phyloP scores from a whole-genome alignment of 2,797 vertebrate species.

The Chelidonichthys spinosus region DNA sequence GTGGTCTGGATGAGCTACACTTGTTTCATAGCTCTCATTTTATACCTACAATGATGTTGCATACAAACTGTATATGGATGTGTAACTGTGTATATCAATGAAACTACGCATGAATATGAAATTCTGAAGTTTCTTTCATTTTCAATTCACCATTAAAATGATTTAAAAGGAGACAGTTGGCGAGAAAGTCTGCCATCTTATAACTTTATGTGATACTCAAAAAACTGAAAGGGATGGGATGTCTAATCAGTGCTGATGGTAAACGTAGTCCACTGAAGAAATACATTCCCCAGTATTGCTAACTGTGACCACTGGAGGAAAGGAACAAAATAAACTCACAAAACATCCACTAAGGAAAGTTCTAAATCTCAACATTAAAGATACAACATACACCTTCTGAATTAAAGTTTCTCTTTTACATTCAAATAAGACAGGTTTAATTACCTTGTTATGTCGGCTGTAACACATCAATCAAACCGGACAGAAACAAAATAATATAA shows the following conservation, averaged over 20 bases:
- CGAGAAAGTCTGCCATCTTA: neutral
- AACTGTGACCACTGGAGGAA: no score
- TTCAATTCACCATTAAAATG: neutral
- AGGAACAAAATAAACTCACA: no score
- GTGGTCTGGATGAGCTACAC: no score
- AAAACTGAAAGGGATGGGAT: neutral
- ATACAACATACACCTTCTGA: no score
- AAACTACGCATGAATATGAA: conserved; percentile 6
- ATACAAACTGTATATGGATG: conserved; percentile 18
- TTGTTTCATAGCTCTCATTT: conserved; percentile 33
- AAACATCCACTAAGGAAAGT: no score
- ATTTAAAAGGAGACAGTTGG: neutral
- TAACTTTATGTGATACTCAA: neutral
- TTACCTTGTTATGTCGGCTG: no score
- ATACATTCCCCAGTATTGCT: neutral
- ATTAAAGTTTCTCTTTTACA: no score
- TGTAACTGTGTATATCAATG: conserved; percentile 8
- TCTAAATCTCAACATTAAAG: no score
- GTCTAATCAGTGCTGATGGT: neutral
- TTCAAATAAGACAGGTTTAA: no score
- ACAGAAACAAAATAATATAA: no score
- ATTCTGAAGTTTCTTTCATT: conserved; percentile 6
- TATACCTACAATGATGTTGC: neutral
- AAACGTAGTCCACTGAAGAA: neutral
- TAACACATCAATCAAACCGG: no score